Conservation (phyloP, 2,113 vertebrate genomes). For the Ascaphus truei region DNA sequence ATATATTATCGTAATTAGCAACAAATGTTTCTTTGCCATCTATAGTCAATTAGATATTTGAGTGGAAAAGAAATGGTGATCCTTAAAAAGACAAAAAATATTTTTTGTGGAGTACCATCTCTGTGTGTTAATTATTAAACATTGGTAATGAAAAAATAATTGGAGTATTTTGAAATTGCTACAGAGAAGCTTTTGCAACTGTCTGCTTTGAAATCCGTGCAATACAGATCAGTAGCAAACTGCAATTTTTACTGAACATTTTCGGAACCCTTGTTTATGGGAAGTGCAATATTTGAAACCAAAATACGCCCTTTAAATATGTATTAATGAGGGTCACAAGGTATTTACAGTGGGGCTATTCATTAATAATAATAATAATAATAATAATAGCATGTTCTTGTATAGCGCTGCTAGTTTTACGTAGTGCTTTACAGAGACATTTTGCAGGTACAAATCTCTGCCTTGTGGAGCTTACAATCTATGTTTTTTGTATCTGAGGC, state of each 20-base stretch:
- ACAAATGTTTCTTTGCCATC: constrained; percentile 43
- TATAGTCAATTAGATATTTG: constrained; percentile 26
- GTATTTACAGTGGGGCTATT: too few species aligned
- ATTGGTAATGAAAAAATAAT: background rate
- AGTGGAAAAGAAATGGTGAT: constrained; percentile 9
- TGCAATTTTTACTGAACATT: background rate
- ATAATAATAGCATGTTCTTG: too few species aligned
- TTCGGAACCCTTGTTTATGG: too few species aligned
- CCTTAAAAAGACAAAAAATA: constrained; percentile 17
- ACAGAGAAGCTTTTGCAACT: background rate
- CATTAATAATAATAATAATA: too few species aligned
- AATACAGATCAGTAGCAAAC: background rate
- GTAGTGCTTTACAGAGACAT: too few species aligned
- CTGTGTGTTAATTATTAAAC: constrained; percentile 9
- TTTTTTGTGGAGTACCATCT: background rate
- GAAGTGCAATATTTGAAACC: too few species aligned
- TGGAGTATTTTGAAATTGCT: background rate
- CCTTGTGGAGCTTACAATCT: too few species aligned
- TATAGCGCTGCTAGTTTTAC: too few species aligned
- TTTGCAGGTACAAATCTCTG: too few species aligned
- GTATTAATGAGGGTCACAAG: too few species aligned
- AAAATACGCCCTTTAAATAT: too few species aligned
- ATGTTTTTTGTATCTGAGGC: too few species aligned
- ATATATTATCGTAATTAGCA: constrained; percentile 65
- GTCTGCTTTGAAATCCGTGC: background rate